Conservation (phyloP, 2,888 invertebrate genomes). For the Caenorhabditis panamensis region DNA sequence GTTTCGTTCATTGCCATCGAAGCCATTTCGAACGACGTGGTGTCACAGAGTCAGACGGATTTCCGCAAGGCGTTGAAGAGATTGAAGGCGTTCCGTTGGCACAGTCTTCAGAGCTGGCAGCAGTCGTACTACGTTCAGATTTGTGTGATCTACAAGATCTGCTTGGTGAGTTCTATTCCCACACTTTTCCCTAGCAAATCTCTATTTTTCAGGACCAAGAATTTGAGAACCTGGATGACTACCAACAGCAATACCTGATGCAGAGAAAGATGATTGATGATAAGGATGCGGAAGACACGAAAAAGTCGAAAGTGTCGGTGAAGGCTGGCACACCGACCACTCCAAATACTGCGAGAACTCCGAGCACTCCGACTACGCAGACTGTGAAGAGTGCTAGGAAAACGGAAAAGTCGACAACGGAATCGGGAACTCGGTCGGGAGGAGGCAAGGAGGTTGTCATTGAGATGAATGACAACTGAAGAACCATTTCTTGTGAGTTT, state of each 20-base stretch:
- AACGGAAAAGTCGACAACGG: too few species aligned
- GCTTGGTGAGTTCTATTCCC: not conserved
- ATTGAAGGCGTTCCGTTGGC: not conserved
- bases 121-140: not conserved
- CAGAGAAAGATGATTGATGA: not conserved
- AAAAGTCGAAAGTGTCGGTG: too few species aligned
- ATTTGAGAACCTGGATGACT: not conserved
- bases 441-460: too few species aligned
- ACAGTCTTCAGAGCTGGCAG: not conserved
- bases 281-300: too few species aligned
- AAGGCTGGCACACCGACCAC: too few species aligned
- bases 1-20: not conserved
- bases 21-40: not conserved
- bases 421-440: too few species aligned
- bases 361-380: too few species aligned
- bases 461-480: too few species aligned
- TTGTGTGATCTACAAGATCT: not conserved
- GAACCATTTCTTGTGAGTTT: too few species aligned
- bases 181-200: not conserved
- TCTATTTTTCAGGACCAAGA: not conserved
- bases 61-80: not conserved
- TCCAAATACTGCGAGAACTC: too few species aligned
- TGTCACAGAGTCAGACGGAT: not conserved
- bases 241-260: not conserved
- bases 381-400: too few species aligned